phyloP scores from a whole-genome alignment of 2,888 invertebrate genomes.

The Drosophila tripunctata region DNA sequence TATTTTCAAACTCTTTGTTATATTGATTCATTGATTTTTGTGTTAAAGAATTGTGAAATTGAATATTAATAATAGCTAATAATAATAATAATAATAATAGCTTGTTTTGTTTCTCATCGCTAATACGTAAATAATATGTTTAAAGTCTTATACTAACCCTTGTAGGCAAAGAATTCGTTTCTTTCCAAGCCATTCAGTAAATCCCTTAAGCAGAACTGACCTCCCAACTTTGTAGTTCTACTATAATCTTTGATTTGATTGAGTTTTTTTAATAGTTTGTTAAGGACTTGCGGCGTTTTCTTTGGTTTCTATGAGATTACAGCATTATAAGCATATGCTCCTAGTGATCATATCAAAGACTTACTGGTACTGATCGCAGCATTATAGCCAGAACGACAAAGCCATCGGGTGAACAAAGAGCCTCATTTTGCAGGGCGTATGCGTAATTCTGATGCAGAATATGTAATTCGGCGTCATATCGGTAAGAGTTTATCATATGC shows the following conservation, averaged over 20 bases:
- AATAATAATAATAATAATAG: too few relatives aligned
- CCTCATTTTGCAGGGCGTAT: constrained; percentile 39
- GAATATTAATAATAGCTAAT: too few relatives aligned
- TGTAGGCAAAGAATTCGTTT: constrained; percentile 52
- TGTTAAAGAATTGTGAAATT: too few relatives aligned
- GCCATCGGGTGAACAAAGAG: constrained; percentile 43
- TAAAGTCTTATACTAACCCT: constrained; percentile 30
- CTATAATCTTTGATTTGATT: constrained; percentile 19
- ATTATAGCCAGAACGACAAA: constrained; percentile 60
- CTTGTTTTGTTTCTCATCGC: too few relatives aligned
- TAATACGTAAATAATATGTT: too few relatives aligned
- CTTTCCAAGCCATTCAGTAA: constrained; percentile 33
- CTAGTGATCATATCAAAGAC: background rate
- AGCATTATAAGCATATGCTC: background rate
- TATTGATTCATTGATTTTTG: too few relatives aligned
- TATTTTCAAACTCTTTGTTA: too few relatives aligned
- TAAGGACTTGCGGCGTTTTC: constrained; percentile 17
- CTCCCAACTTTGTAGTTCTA: constrained; percentile 11
- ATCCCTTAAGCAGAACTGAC: constrained; percentile 37
- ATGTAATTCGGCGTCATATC: constrained; percentile 59
- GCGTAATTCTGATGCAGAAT: constrained; percentile 61
- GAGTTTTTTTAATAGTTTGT: constrained; percentile 34
- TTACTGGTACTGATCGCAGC: constrained; percentile 34
- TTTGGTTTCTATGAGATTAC: background rate
- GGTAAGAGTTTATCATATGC: constrained; percentile 37